Base-by-base conservation (phyloP, 2,113 vertebrate species). In the Ceratotherium simum region DNA sequence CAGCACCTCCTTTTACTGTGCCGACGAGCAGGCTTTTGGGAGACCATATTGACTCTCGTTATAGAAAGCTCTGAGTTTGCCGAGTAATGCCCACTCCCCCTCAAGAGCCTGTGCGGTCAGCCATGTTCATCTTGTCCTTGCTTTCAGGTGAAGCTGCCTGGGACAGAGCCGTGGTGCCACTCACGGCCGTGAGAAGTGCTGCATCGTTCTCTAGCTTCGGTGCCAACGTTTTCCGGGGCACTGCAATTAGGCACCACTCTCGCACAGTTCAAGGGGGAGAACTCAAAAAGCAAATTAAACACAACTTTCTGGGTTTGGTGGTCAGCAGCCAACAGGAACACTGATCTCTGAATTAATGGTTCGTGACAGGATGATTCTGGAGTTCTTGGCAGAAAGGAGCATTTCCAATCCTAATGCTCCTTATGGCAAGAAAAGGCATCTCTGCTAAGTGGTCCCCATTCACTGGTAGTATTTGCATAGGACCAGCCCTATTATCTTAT, bases 351-450 rank as follows among this genome's bases (percentile, higher is more conserved):
- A 96, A 97, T 98, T 98, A 98, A 99, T 98, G 98, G 98, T 87
- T 98, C 93, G 65, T 98, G 99, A 99, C 98, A 98, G 97, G 97
- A 98, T 98, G 97, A 98, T 97, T 98, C 97, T 60, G 60, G 97
- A 92, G 97, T 95, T 98, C 97, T 98, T 98, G 98, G 98, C 98
- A 99, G 96, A 97, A 98, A 91, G 90, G 79, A 94, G 62, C 31
- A 65, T 96, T 98, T 94, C 94, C 95, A 98, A 92, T 97, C 93
- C 95, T 96, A 97, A 96, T 94, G 94, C 94, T 98, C 96, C 96
- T 96, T 95, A 98, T 97, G 96, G 97, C 92, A 69, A 96, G 76
- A 94, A 90, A 96, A 96, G 95, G 83, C 5, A 0, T 27, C 3
- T 86, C 65, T 89, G 95, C 80, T 75, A 83, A 95, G 58, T 14